These are phyloP conservation scores for Oceanodroma leucorhoa DNA, from an alignment of 2,797 vertebrate species.

Conservation along the genomic window DNA sequence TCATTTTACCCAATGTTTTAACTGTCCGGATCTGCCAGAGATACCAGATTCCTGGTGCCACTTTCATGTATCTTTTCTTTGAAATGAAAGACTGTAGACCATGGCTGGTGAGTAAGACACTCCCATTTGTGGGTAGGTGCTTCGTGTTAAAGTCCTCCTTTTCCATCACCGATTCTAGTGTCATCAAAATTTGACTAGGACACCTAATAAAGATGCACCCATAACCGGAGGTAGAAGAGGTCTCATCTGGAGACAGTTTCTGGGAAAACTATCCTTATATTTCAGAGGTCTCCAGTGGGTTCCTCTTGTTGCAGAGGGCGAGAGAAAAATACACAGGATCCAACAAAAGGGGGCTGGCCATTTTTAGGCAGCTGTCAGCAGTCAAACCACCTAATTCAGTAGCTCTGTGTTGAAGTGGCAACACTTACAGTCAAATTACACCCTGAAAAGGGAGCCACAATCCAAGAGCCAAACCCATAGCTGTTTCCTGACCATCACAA, in stretches of 20 bases:
- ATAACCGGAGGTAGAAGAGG: neutral
- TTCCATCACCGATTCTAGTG: neutral
- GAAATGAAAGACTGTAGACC: neutral
- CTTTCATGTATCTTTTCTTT: neutral
- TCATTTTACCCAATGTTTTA: neutral
- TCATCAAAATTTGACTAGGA: neutral
- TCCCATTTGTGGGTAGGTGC: neutral
- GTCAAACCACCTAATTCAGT: neutral
- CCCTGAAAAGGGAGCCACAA: neutral
- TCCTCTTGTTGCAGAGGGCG: neutral
- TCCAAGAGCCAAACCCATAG: neutral
- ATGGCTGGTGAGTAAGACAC: neutral
- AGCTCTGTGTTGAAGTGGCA: neutral
- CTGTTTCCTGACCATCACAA: neutral
- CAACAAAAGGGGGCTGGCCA: accelerated
- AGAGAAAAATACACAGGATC: neutral
- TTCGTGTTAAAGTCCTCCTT: neutral
- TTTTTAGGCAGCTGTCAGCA: neutral
- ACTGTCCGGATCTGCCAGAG: neutral
- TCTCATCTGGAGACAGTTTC: neutral
- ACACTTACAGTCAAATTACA: neutral
- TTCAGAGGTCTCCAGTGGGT: neutral
- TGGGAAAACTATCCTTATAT: neutral
- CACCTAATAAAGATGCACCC: neutral
- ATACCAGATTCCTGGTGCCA: neutral